Evolutionary conservation across 2,888 invertebrate species (phyloP).

Genomic region (Tetragonisca angustula): DNA sequence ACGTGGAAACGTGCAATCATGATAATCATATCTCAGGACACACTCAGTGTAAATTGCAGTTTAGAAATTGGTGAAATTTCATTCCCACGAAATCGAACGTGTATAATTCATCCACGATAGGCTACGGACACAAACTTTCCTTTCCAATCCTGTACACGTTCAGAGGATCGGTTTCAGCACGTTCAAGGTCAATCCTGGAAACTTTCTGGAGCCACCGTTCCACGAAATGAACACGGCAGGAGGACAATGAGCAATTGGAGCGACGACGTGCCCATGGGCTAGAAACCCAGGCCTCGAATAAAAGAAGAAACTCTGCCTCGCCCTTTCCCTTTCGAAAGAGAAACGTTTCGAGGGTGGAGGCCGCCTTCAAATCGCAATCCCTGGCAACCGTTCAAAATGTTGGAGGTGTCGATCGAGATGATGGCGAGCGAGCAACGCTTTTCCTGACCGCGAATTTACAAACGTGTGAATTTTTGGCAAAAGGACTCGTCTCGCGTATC

Average conservation of each 20-base stretch:
- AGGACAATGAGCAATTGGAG: conserved; percentile 51
- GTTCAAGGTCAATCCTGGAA: conserved; percentile 26
- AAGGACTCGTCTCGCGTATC: too few species aligned
- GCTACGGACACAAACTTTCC: too few species aligned
- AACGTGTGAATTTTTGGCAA: too few species aligned
- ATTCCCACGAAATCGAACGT: too few species aligned
- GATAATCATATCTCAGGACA: not conserved
- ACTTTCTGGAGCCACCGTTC: conserved; percentile 17
- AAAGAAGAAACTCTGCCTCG: conserved; percentile 25
- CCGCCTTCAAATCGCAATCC: not conserved
- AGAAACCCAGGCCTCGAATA: conserved; percentile 41
- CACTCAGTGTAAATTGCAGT: not conserved
- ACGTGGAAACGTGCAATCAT: not conserved
- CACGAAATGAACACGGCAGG: not conserved
- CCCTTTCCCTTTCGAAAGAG: conserved; percentile 46
- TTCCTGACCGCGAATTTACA: too few species aligned
- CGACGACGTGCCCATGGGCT: conserved; percentile 32
- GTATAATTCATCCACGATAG: too few species aligned
- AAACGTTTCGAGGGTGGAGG: conserved; percentile 16
- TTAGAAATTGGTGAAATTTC: too few species aligned
- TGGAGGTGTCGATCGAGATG: too few species aligned
- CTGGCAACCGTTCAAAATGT: too few species aligned
- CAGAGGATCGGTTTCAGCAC: not conserved
- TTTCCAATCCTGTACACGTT: not conserved
- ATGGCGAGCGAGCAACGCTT: too few species aligned